phyloP scores from a whole-genome alignment of 2,113 vertebrate species.

The Callionymus lyra region DNA sequence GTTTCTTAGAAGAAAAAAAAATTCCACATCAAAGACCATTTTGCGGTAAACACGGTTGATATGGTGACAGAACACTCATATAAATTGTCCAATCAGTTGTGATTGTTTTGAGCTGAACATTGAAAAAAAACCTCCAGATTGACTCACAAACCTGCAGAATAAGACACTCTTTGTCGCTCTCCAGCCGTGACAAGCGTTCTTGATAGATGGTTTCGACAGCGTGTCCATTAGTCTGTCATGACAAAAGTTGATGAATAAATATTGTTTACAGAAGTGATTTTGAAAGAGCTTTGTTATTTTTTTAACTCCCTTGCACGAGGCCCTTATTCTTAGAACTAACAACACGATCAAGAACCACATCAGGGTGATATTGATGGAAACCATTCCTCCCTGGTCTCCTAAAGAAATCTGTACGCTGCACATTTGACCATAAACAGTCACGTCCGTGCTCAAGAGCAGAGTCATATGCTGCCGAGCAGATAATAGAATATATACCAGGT shows the following conservation, averaged over 20 bases:
- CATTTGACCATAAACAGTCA: conserved; percentile 17
- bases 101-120: background rate
- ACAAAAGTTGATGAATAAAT: conserved; percentile 13
- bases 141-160: conserved; percentile 81
- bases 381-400: conserved; percentile 27
- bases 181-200: conserved; percentile 83
- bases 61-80: background rate
- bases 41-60: no score
- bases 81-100: conserved; percentile 2
- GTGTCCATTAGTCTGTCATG: conserved; percentile 82
- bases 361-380: conserved; percentile 26
- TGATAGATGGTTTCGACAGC: conserved; percentile 77
- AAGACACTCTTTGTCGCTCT: conserved; percentile 95
- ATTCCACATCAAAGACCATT: no score
- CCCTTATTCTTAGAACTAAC: no score
- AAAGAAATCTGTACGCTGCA: conserved; percentile 20
- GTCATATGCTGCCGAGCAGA: conserved; percentile 11
- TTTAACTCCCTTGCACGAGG: no score
- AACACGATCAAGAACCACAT: background rate
- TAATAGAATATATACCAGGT: conserved; percentile 7
- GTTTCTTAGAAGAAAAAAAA: no score
- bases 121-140: background rate
- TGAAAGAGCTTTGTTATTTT: no score
- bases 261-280: no score
- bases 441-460: conserved; percentile 19